phyloP scores from a whole-genome alignment of 2,113 vertebrate species.

The Leucosticte australis region DNA sequence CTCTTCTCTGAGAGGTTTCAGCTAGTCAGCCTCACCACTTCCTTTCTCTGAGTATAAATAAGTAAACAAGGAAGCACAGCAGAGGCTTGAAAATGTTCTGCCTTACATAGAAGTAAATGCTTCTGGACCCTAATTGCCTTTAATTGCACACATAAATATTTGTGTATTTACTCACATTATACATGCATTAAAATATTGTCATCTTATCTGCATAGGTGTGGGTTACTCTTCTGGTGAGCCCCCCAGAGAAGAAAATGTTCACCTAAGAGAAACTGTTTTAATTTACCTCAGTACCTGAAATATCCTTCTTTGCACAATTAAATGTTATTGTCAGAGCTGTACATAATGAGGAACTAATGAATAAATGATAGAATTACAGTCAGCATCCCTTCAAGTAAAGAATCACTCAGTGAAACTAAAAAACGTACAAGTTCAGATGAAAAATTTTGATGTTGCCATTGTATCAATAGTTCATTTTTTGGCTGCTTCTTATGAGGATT shows the following conservation, averaged over 20 bases:
- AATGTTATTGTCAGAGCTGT: neutral
- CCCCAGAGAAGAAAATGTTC: accelerated
- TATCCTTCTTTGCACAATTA: neutral
- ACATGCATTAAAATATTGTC: neutral
- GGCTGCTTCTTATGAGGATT: neutral
- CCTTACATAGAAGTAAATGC: neutral
- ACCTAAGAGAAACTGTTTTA: neutral
- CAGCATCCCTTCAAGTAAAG: neutral
- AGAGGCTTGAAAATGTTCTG: neutral
- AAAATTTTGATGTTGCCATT: neutral
- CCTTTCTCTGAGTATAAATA: slow-evolving; percentile 76
- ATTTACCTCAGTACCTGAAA: neutral
- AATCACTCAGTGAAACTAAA: neutral
- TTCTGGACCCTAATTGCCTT: neutral
- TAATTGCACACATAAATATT: neutral
- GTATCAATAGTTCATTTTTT: neutral
- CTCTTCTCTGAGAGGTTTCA: slow-evolving; percentile 78
- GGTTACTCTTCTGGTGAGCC: neutral
- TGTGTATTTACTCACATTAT: neutral
- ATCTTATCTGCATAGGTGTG: neutral
- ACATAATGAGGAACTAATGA: neutral
- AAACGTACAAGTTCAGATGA: neutral
- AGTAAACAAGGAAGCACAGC: slow-evolving; percentile 77
- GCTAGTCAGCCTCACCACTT: slow-evolving; percentile 80
- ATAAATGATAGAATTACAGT: neutral